Base-by-base conservation (phyloP, 2,888 invertebrate genomes). In the Drosophila aldrichi region DNA sequence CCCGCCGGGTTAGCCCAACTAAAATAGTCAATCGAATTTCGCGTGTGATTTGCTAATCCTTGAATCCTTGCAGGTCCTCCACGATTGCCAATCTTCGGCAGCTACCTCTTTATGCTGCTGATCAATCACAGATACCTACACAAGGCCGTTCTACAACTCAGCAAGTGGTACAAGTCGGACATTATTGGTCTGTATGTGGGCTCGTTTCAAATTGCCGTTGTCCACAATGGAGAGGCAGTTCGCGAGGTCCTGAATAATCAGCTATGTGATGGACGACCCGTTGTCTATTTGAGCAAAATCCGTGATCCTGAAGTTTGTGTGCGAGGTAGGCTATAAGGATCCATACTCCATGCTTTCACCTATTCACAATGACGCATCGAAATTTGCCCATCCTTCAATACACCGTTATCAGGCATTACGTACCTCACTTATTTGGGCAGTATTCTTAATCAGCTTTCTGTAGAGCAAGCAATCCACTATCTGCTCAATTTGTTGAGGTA, bases 211-310 rank as follows among this genome's bases (percentile, higher is more conserved):
- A 87, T 94, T 0, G 92, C 95, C 0, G 93, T 95, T 0, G 93
- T 94, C 0, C 94, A 95, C 64, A 94, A 94, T 82, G 92, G 94
- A 0, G 92, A 93, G 2, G 93, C 94, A 22, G 93, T 95, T 0
- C 95, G 94, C 65, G 95, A 96, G 85, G 92, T 95, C 51, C 91
- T 96, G 0, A 92, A 92, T 38, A 93, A 94, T n/a, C 94, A 94
- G 18, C 95, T 94, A 54, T 95, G 95, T 60, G 95, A 95, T 85
- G 96, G 96, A 2, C 93, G 96, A 38, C 91, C 94, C 65, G 93
- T 94, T 46, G 90, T 94, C 4, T 93, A 93, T 67, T 16, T 95
- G 1, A 91, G 92, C 1, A 90, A 94, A 41, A 91, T 94, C 54
- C 92, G 96, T 61, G 94, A 95, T 52, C 94, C 91, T 8, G 82